Evolutionary conservation across 2,888 invertebrate genomes (phyloP), one percentile per base, ranked within the genome.

Genomic region (Serrognathus titanus): DNA sequence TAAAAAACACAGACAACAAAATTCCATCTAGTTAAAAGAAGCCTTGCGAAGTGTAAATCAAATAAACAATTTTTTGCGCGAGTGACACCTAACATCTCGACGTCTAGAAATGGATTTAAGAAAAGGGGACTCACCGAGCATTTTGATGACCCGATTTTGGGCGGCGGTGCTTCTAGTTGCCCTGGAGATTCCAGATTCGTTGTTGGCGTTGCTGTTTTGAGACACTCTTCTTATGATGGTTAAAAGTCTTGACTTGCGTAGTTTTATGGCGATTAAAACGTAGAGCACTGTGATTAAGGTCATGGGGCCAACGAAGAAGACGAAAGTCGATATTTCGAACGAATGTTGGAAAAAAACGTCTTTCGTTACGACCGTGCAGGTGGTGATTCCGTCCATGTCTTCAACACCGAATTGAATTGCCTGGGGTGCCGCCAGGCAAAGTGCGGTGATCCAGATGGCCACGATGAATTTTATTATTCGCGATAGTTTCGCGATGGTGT

Each of bases 281-380:
- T 94, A 94, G 59, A 94, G 79, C 61, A 92, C 88, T 36, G 87
- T 86, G 71, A 94, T 92, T 59, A 93, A 81, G 36, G 89, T 89
- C 92, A 94, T 92, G 1, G 94, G 94, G 43, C 88, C 85, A 39
- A 92, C 85, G 74, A 94, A 94, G 78, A 94, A 92, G 68, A 93
- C 78, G 71, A 89, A 85, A 66, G 88, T 87, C 10, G 93, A 91
- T 68, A 92, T 84, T 70, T 89, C 88, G 71, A 92, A 91, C 61
- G 88, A 86, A 77, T 89, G 86, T 57, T 85, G 84, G 48, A 86
- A 78, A 41, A 83, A 79, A 1, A 80, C 76, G 53, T 75, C 70
- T 31, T 31, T 31, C 9, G 80, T 81, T 61, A 83, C 81, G 61
- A 83, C 81, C 7, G 81, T 71, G 63, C 83, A 83, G 72, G 61